Evolutionary conservation across 2,888 invertebrate genomes (phyloP), one percentile per base, ranked within the genome.

Genomic region (Adineta ricciae): DNA sequence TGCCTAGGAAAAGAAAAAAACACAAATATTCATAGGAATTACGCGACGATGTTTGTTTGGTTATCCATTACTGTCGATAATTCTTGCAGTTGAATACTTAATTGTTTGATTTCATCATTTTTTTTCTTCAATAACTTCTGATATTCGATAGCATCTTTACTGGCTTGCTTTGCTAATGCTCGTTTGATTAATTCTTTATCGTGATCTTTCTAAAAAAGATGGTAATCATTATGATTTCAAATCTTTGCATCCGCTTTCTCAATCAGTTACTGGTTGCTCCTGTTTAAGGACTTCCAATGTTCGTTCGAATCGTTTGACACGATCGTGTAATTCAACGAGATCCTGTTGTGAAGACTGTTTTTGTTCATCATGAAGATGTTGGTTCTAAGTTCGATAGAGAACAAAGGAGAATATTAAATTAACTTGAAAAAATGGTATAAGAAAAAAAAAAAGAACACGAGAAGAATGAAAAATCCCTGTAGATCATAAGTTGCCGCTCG

Each of bases 121-220:
- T 78, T 78, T 41, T 78, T 41, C 24, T 8, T 41, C 11, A 78
- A 78, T 78, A 78, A 41, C n/a, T 41, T 38, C 14, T 78, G 21
- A 41, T 41, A 41, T 78, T 78, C 78, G 2, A 78, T n/a, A 3
- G 38, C 36, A 73, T 73, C 38, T 38, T 73, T 73, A 38, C 21
- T 38, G 3, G 41, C 41, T 78, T 78, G 78, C n/a, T 78, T 78
- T n/a, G 78, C 78, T 78, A 78, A 78, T 9, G 78, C 78, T 78
- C 78, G 78, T 41, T 78, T 78, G 3, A 78, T 41, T 41, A 78
- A n/a, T 41, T 78, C 78, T 78, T n/a, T 41, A 41, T 78, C 41
- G 41, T 78, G 41, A 41, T 78, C n/a, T n/a, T 41, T 24, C 78
- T 78, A 41, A 64, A 64, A 32, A 64, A 0, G 19, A 64, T 7